Percentiles rank a stretch among this genome's conserved stretches.
phyloP scores from a whole-genome alignment of 2,797 vertebrate species.

The Allobates femoralis region DNA sequence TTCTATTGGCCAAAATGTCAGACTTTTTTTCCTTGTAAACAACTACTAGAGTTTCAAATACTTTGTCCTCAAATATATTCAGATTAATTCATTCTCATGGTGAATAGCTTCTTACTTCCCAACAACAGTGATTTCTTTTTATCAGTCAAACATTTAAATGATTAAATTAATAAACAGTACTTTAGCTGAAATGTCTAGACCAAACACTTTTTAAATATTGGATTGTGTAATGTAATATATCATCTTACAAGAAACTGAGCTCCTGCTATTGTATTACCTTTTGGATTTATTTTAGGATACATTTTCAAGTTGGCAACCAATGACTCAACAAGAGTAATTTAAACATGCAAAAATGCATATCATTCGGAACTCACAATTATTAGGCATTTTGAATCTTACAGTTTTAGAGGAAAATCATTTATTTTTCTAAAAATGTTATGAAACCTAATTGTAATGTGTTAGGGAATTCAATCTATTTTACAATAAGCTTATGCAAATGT shows the following conservation, averaged over 20 bases:
- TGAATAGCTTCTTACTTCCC: neutral
- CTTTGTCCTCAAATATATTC: neutral
- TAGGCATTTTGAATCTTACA: neutral
- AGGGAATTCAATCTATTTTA: neutral
- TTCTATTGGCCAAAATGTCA: neutral
- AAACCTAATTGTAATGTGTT: neutral
- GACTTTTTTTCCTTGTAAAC: neutral
- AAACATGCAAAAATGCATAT: neutral
- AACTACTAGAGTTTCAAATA: neutral
- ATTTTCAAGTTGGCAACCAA: neutral
- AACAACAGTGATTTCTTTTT: slow-evolving; percentile 40
- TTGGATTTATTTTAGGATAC: neutral
- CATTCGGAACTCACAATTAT: neutral
- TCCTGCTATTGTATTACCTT: neutral
- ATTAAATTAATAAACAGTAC: slow-evolving; percentile 6
- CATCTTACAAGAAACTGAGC: neutral
- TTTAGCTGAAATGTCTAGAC: slow-evolving; percentile 23
- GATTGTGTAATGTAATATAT: slow-evolving; percentile 1
- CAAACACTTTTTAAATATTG: neutral
- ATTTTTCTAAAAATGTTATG: neutral
- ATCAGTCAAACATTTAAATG: slow-evolving; percentile 19
- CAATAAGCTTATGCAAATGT: neutral
- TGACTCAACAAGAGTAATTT: neutral
- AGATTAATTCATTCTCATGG: neutral
- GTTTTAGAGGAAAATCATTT: neutral